A percentile compares a stretch with the other conserved stretches of the same genome.
Conservation (phyloP, 2,888 invertebrate species). For the Piscicola geometra region DNA sequence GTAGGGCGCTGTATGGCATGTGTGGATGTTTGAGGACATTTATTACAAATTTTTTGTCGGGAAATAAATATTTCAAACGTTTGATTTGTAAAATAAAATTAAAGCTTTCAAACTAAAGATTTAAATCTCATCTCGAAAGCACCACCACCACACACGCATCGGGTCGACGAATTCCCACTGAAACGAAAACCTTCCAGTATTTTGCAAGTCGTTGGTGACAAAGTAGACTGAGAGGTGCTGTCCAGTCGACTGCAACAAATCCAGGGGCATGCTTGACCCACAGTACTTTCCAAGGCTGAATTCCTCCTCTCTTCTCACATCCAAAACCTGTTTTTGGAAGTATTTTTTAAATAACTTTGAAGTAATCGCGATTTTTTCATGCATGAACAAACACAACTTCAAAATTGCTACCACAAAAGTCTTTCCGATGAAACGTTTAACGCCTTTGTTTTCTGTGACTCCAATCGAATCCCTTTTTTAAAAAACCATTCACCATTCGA, state of each 20-base stretch:
- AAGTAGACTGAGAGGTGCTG: neutral
- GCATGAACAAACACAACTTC: too few species aligned
- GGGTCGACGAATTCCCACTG: constrained; percentile 12
- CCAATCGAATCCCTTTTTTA: too few species aligned
- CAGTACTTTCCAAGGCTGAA: neutral
- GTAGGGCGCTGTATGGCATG: constrained; percentile 3
- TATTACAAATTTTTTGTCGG: too few species aligned
- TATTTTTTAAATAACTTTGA: too few species aligned
- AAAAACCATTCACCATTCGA: too few species aligned
- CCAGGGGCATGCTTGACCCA: neutral
- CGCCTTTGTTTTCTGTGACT: too few species aligned
- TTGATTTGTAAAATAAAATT: too few species aligned
- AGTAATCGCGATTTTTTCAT: too few species aligned
- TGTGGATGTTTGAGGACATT: too few species aligned
- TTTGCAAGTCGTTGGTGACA: neutral
- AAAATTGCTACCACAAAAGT: too few species aligned
- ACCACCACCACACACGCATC: neutral
- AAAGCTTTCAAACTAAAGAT: neutral
- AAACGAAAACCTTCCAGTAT: neutral
- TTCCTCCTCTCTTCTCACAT: neutral
- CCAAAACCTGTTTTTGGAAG: constrained; percentile 9
- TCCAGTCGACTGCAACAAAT: neutral
- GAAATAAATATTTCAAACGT: too few species aligned
- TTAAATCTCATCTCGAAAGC: neutral
- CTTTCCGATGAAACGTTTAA: too few species aligned